These are phyloP conservation scores for Lagria hirta DNA, from an alignment of 2,888 invertebrate genomes.

Conservation along the genomic window DNA sequence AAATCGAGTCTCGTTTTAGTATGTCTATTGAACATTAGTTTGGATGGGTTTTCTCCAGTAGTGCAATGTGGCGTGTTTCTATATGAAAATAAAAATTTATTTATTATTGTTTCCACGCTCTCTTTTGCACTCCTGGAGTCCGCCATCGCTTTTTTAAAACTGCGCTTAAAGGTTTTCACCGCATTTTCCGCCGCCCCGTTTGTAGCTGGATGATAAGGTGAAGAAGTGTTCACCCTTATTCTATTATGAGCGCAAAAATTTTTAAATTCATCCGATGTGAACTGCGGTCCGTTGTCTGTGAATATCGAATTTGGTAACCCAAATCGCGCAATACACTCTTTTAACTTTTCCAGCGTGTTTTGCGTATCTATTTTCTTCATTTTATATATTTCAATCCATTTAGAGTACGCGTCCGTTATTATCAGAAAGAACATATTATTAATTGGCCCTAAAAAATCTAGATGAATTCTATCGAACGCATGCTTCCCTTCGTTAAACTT, in stretches of 20 bases:
- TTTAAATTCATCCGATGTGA: neutral
- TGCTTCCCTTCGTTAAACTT: too few species aligned
- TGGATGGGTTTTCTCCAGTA: neutral
- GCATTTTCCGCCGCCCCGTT: slow-evolving; percentile 5
- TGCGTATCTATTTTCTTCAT: slow-evolving; percentile 20
- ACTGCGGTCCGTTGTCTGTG: slow-evolving; percentile 27
- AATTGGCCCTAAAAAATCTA: too few species aligned
- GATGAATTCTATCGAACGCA: too few species aligned
- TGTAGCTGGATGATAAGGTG: slow-evolving; percentile 2
- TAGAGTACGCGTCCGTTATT: slow-evolving; percentile 28
- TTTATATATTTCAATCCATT: slow-evolving; percentile 29
- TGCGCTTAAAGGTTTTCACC: neutral
- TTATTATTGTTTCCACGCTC: neutral
- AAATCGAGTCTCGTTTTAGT: neutral
- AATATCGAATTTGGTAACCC: slow-evolving; percentile 33
- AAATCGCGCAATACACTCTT: slow-evolving; percentile 30
- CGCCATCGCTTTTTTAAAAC: neutral
- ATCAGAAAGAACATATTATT: too few species aligned
- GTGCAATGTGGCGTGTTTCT: neutral
- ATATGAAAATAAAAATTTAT: neutral
- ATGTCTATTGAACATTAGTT: neutral
- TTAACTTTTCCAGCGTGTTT: slow-evolving; percentile 16
- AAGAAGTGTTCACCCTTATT: neutral
- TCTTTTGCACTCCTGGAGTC: neutral
- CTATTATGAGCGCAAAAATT: slow-evolving; percentile 1